Evolutionary conservation across 2,888 invertebrate species (phyloP).

Genomic region (Apamea crenata): DNA sequence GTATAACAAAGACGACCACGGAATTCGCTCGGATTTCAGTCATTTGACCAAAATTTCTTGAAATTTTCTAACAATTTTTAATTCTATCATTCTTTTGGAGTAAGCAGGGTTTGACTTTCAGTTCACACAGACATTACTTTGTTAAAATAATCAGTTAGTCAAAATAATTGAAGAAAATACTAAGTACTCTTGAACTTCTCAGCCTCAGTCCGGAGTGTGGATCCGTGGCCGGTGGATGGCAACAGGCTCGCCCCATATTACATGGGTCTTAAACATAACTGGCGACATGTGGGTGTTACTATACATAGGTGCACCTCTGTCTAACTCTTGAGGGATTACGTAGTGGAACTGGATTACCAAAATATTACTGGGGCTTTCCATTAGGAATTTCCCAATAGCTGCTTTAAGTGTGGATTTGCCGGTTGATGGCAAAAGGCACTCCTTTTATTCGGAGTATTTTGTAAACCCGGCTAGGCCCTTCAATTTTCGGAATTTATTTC

Average conservation of each 20-base stretch:
- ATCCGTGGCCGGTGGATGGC: neutral
- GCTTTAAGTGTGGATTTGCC: neutral
- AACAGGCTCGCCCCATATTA: neutral
- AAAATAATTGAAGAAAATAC: neutral
- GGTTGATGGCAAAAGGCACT: neutral
- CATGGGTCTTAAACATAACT: neutral
- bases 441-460: neutral
- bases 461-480: neutral
- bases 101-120: neutral
- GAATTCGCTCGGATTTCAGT: slow-evolving; percentile 9
- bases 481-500: neutral
- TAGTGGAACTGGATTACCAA: neutral
- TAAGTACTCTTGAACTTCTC: neutral
- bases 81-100: neutral
- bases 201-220: neutral
- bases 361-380: neutral
- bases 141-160: neutral
- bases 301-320: neutral
- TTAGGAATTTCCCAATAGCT: neutral
- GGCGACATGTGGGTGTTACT: neutral
- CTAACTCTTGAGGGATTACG: neutral
- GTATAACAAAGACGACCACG: slow-evolving; percentile 54
- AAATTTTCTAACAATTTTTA: neutral
- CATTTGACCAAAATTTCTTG: neutral
- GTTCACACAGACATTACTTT: neutral